Conservation (phyloP, 2,888 invertebrate species). For the Pseudoips prasinana region DNA sequence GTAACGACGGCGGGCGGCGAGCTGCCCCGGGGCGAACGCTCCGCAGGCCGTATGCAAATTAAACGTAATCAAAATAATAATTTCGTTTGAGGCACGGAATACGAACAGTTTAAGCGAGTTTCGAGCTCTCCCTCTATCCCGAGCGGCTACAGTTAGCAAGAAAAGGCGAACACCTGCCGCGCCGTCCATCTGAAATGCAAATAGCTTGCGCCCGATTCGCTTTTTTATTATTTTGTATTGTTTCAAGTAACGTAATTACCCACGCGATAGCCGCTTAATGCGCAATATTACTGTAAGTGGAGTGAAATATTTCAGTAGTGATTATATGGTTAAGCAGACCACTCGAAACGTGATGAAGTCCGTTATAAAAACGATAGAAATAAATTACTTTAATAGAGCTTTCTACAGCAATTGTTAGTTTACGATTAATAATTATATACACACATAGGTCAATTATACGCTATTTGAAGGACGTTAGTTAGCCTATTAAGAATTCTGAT, state of each 20-base stretch:
- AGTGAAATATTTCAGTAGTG: slow-evolving; percentile 65
- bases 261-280: slow-evolving; percentile 66
- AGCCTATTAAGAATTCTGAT: too few relatives aligned
- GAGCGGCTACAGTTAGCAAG: slow-evolving; percentile 34
- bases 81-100: slow-evolving; percentile 60
- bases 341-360: slow-evolving; percentile 49
- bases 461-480: slow-evolving; percentile 20
- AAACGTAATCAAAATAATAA: slow-evolving; percentile 82
- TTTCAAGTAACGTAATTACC: slow-evolving; percentile 65
- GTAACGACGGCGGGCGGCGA: slow-evolving; percentile 64
- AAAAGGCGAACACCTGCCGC: slow-evolving; percentile 53
- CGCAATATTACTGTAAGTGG: slow-evolving; percentile 70
- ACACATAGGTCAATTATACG: slow-evolving; percentile 21
- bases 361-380: slow-evolving; percentile 40
- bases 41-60: slow-evolving; percentile 77
- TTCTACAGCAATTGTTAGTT: slow-evolving; percentile 32
- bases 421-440: slow-evolving; percentile 16
- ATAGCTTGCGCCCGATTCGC: slow-evolving; percentile 63
- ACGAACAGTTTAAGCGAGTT: slow-evolving; percentile 36
- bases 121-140: slow-evolving; percentile 54
- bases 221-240: slow-evolving; percentile 75
- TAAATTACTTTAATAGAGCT: slow-evolving; percentile 41
- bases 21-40: slow-evolving; percentile 56
- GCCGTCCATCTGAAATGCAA: slow-evolving; percentile 62
- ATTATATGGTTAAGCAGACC: slow-evolving; percentile 50